Percentiles rank a stretch among this genome's conserved stretches.
Evolutionary conservation across 2,113 vertebrate species (phyloP).

Genomic region (Gavialis gangeticus): DNA sequence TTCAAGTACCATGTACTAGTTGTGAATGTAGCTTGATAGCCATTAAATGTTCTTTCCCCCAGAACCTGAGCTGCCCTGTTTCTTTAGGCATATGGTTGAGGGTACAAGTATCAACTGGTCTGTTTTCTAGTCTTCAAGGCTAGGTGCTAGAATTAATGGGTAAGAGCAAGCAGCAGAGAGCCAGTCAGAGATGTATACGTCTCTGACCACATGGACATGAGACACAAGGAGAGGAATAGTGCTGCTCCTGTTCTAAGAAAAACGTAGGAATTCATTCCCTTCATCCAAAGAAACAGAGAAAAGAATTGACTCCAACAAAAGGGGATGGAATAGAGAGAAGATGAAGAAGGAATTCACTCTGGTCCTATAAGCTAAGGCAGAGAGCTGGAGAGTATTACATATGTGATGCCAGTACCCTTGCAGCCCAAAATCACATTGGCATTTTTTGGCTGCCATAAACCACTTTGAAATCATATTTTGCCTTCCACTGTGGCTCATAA

Average conservation of each 20-base stretch:
- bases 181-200: neutral
- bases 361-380: neutral
- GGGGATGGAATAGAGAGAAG: neutral
- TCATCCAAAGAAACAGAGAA: neutral
- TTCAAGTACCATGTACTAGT: neutral
- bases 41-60: neutral
- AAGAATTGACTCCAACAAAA: neutral
- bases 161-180: neutral
- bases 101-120: neutral
- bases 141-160: neutral
- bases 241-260: neutral
- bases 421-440: neutral
- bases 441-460: neutral
- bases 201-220: neutral
- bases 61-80: neutral
- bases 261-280: neutral
- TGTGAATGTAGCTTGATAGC: neutral
- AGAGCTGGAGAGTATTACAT: neutral
- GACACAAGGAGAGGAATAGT: neutral
- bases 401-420: neutral
- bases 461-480: constrained; percentile 4
- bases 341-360: neutral
- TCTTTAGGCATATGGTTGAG: neutral
- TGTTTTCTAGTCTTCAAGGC: neutral
- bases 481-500: neutral